Evolutionary conservation across 2,113 vertebrate genomes (phyloP).

Genomic region (Gymnocephalus cernua): DNA sequence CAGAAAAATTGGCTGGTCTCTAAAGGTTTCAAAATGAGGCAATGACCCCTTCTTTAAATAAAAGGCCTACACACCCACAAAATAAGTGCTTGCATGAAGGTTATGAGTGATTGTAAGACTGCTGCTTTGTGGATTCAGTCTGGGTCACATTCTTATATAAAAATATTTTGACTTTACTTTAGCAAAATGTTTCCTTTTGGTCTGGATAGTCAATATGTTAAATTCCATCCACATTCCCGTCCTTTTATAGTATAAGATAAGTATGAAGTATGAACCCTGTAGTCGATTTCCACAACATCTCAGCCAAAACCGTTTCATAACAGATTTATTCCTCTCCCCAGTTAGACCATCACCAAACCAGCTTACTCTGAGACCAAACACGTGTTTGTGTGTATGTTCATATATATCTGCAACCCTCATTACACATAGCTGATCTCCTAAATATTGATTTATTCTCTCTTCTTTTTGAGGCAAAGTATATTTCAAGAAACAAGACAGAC

Average conservation of each 20-base stretch:
- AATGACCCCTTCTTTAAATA: constrained; percentile 17
- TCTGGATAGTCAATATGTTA: background rate
- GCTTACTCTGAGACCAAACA: constrained; percentile 32
- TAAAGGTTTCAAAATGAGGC: background rate
- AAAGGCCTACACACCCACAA: background rate
- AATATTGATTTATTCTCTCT: background rate
- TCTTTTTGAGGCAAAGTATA: background rate
- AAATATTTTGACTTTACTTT: background rate
- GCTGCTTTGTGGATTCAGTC: background rate
- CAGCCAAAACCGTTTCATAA: constrained; percentile 31
- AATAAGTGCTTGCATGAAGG: constrained; percentile 1
- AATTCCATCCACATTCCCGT: background rate
- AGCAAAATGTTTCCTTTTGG: background rate
- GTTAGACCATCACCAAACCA: constrained; percentile 40
- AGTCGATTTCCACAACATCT: background rate
- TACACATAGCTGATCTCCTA: background rate
- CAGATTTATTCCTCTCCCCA: constrained; percentile 60
- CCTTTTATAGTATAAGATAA: background rate
- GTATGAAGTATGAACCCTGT: background rate
- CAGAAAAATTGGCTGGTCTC: background rate
- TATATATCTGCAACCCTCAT: background rate
- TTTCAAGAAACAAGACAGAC: background rate
- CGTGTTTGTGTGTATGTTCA: background rate
- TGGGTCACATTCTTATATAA: background rate
- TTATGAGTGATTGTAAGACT: constrained; percentile 12